Conservation (phyloP, 2,113 vertebrate genomes). For the Erpornis zantholeuca region DNA sequence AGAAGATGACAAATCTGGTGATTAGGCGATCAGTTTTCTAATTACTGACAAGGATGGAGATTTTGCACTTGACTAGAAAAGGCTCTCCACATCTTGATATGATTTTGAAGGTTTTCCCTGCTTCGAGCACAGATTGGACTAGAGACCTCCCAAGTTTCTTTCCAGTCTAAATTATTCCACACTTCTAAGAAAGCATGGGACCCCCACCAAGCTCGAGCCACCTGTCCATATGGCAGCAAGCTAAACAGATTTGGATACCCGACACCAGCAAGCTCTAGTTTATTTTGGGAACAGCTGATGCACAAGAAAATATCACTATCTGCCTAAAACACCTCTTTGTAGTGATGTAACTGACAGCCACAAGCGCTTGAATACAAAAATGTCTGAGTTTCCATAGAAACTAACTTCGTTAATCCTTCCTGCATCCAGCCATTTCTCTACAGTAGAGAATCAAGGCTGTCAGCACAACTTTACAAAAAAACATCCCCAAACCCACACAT, state of each 20-base stretch:
- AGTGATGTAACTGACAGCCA: slow-evolving; percentile 20
- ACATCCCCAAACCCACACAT: background rate
- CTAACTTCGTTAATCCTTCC: slow-evolving; percentile 8
- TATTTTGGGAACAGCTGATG: slow-evolving; percentile 45
- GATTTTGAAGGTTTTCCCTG: background rate
- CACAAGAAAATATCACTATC: slow-evolving; percentile 12
- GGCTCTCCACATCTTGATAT: background rate
- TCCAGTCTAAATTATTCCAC: background rate
- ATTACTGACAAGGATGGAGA: background rate
- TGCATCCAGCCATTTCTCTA: background rate
- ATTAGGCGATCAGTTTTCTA: background rate
- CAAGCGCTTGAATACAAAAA: background rate
- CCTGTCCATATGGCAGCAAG: slow-evolving; percentile 22
- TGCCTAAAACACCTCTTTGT: slow-evolving; percentile 16
- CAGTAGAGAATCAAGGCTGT: background rate
- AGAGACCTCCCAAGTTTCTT: background rate
- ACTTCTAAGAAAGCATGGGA: background rate
- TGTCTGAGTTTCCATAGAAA: slow-evolving; percentile 55
- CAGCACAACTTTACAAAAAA: background rate
- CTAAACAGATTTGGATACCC: slow-evolving; percentile 7
- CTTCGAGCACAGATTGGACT: background rate
- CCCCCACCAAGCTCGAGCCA: background rate
- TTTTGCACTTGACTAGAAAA: background rate
- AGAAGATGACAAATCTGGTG: background rate
- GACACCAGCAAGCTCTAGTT: slow-evolving; percentile 17